Base-by-base conservation (phyloP, 2,797 vertebrate species). In the Falco concolor region DNA sequence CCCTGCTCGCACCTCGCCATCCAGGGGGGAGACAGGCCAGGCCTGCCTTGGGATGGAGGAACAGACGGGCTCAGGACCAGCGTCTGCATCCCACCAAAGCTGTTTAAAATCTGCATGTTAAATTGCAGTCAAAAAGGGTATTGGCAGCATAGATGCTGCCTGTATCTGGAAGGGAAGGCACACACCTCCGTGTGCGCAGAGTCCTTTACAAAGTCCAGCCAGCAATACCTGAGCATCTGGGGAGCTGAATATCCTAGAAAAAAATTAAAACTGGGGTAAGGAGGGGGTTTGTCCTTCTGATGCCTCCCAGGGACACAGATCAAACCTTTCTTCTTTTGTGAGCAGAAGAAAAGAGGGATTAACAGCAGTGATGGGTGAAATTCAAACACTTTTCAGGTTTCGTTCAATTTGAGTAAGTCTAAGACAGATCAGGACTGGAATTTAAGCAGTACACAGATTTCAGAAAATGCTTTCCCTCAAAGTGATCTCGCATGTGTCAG, bases 381-480 rank as follows among this genome's bases (percentile, higher is more conserved):
- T 83, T 59, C 67, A 94, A 92, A 92, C 60, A 87, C 40, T 94
- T 89, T 47, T 21, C 75, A 89, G 75, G 67, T 89, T 93, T 94
- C 2, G 0, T 75, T 84, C 49, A 60, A 6, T 92, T 90, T 83
- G 47, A 12, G 18, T 79, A 73, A 74, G 54, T 40, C n/a, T 89
- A 40, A 94, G 89, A 24, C 72, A 92, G 67, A 75, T 73, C 60
- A 74, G 56, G 32, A 49, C 10, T 79, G 64, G 75, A 89, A 92
- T 78, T 92, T 52, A 67, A 30, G 30, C 54, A 63, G 56, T 14
- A 82, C 10, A 44, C 8, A 84, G 28, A 50, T 82, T 90, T 92
- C 89, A 93, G 84, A 93, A 92, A 85, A 83, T 73, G 17, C 23
- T 21, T 90, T 84, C 49, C 27, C 79, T 60, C 5, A 0, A 47